Conservation (phyloP, 2,888 invertebrate species). For the Himalopsyche kuldschensis region DNA sequence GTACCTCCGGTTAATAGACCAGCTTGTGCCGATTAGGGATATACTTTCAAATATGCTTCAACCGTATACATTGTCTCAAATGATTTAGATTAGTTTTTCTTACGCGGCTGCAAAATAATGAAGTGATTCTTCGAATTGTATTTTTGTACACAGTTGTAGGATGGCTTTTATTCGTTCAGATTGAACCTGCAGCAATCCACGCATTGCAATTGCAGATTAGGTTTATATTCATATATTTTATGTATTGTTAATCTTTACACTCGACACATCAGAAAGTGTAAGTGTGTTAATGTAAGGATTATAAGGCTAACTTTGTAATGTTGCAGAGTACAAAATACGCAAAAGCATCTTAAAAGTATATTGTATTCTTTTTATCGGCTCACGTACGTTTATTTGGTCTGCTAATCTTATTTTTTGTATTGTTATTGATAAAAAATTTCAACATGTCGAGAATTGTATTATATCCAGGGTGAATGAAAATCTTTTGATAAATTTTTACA, state of each 20-base stretch:
- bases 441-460: background rate
- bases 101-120: too few species aligned
- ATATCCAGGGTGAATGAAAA: slow-evolving; percentile 4
- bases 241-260: background rate
- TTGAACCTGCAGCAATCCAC: background rate
- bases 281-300: background rate
- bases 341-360: background rate
- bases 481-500: slow-evolving; percentile 31
- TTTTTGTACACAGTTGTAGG: background rate
- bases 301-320: background rate
- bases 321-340: background rate
- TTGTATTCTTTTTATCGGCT: slow-evolving; percentile 1
- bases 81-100: too few species aligned
- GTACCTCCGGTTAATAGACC: slow-evolving; percentile 34
- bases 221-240: background rate
- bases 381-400: slow-evolving; percentile 18
- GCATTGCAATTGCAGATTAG: background rate
- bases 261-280: background rate
- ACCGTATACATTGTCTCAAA: too few species aligned
- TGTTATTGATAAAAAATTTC: slow-evolving; percentile 8
- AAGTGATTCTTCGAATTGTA: background rate
- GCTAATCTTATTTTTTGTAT: slow-evolving; percentile 26
- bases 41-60: background rate
- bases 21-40: slow-evolving; percentile 3
- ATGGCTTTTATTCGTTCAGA: background rate